Base-by-base conservation (phyloP, 2,888 invertebrate genomes). In the Latrodectus elegans region DNA sequence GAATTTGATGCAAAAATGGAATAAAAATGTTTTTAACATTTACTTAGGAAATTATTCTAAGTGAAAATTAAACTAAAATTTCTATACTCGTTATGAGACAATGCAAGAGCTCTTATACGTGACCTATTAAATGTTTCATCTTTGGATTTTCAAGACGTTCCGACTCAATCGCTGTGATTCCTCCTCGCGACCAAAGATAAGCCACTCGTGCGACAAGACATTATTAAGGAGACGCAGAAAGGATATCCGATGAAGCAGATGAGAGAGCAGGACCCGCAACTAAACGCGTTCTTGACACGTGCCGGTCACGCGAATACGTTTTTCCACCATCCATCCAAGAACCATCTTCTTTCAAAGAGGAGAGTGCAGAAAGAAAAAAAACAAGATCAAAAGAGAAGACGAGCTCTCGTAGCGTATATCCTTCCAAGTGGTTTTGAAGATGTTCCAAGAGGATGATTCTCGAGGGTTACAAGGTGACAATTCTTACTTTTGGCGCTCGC, bases 401-500 rank as follows among this genome's bases (percentile, higher is more conserved):
- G 15, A 14, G 12, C 15, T 55, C 11, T 11, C 55, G 55, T 55
- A 55, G 55, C 38, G 65, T 76, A 60, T n/a, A 68, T 52, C 53
- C 53, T 55, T 6, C 55, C 71, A 72, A 79, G 49, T 78, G 78
- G 78, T 60, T 78, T 76, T 64, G 60, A 78, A 79, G 60, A 55
- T 79, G 71, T 79, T 73, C 81, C 73, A 12, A 60, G 73, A 73
- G 49, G 72, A 80, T 80, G 81, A 73, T 22, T 22, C 64, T 73
- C 81, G 12, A 73, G 73, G 81, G 81, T 81, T 81, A 52, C 53
- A 55, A 11, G 12, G 15, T 55, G 11, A 14, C 15, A 14, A 14
- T 15, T 55, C 15, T 55, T 55, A 55, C 11, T 3, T 55, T 55
- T 55, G 55, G 55, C 55, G 55, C 3, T 6, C 55, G 55, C 55